phyloP scores from a whole-genome alignment of 2,888 invertebrate genomes.

The Microctonus aethiopoides region DNA sequence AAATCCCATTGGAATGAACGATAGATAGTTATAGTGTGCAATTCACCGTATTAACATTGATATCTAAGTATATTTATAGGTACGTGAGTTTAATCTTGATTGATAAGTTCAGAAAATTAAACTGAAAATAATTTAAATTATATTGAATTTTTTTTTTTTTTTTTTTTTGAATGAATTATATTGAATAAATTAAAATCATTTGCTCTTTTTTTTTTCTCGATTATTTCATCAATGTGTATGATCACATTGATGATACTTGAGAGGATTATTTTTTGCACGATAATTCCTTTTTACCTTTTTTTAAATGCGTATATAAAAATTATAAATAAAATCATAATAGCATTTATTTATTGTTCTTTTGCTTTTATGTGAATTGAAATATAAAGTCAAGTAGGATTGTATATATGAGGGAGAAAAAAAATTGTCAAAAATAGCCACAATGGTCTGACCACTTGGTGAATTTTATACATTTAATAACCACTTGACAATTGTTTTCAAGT shows the following conservation, averaged over 20 bases:
- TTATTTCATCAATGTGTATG: not conserved
- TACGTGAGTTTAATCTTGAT: too few species aligned
- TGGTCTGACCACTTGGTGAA: constrained; percentile 35
- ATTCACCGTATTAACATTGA: not conserved
- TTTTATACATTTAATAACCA: constrained; percentile 58
- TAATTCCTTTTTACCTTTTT: not conserved
- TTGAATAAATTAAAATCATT: not conserved
- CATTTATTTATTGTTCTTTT: not conserved
- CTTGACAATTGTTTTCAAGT: constrained; percentile 55
- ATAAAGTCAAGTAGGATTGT: constrained; percentile 27
- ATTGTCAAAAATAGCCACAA: constrained; percentile 39
- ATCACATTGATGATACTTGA: not conserved
- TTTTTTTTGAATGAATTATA: too few species aligned
- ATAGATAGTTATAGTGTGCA: not conserved
- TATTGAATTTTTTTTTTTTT: not conserved
- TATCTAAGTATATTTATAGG: not conserved
- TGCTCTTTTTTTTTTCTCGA: not conserved
- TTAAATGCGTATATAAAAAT: not conserved
- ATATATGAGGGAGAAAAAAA: too few species aligned
- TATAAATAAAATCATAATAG: not conserved
- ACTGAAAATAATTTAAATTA: too few species aligned
- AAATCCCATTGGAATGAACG: constrained; percentile 56
- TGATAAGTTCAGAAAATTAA: too few species aligned
- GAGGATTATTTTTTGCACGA: not conserved
- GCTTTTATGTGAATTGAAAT: constrained; percentile 23